phyloP scores from a whole-genome alignment of 2,113 vertebrate genomes.

The Emberiza fucata region DNA sequence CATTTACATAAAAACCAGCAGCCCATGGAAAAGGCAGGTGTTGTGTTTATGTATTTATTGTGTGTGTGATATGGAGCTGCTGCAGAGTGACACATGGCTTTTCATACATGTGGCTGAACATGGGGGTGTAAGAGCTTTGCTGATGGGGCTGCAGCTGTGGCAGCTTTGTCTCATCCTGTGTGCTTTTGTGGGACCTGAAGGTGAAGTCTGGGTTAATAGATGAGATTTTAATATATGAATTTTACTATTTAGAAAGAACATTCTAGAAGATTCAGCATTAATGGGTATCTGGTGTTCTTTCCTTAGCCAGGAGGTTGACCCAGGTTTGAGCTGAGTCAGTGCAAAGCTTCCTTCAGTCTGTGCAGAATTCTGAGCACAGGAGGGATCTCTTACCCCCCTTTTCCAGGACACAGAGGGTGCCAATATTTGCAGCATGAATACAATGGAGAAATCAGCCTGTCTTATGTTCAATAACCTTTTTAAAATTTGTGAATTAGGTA shows the following conservation, averaged over 20 bases:
- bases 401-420: background rate
- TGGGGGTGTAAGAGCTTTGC: background rate
- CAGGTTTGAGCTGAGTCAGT: background rate
- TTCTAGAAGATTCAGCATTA: background rate
- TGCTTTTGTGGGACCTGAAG: background rate
- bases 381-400: background rate
- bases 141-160: background rate
- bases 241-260: background rate
- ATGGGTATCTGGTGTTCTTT: background rate
- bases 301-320: background rate
- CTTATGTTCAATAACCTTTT: background rate
- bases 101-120: background rate
- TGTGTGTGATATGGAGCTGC: fast-evolving
- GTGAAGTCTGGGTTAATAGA: background rate
- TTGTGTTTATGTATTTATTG: background rate
- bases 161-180: background rate
- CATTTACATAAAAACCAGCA: background rate
- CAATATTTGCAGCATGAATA: background rate
- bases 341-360: background rate
- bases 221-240: background rate
- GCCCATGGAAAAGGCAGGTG: background rate
- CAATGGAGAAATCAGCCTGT: background rate
- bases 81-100: background rate
- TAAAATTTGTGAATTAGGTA: background rate
- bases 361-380: background rate